Percentiles rank a stretch among this genome's conserved stretches.
These are phyloP conservation scores for Anadara kagoshimensis DNA, from an alignment of 1,140 invertebrate genomes.

Conservation along the genomic window DNA sequence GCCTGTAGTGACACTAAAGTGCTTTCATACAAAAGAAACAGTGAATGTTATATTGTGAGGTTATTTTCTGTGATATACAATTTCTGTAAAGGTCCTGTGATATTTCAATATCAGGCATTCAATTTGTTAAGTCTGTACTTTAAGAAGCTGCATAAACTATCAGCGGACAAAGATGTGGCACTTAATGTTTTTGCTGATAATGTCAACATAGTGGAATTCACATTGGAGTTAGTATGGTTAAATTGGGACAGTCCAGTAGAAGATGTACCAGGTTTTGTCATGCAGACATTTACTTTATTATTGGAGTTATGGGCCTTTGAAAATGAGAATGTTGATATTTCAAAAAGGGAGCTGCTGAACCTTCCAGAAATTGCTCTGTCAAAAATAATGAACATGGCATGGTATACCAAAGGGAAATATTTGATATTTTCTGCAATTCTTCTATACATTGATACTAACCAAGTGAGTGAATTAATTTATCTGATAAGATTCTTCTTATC, in stretches of 20 bases:
- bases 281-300: slow-evolving; percentile 45
- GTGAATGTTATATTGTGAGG: neutral
- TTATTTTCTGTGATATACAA: neutral
- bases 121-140: slow-evolving; percentile 53
- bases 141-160: slow-evolving; percentile 41
- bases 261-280: slow-evolving; percentile 56
- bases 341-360: neutral
- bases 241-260: slow-evolving; percentile 67
- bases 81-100: slow-evolving; percentile 44
- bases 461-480: slow-evolving; percentile 36
- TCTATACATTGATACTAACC: slow-evolving; percentile 42
- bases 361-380: slow-evolving; percentile 26
- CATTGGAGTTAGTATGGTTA: slow-evolving; percentile 43
- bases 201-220: slow-evolving; percentile 25
- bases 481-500: too few relatives aligned
- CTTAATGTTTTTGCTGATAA: neutral
- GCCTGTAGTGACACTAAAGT: neutral
- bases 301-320: slow-evolving; percentile 45
- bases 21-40: neutral
- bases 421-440: slow-evolving; percentile 51
- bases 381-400: slow-evolving; percentile 43
- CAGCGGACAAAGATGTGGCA: neutral
- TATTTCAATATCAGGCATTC: slow-evolving; percentile 58
- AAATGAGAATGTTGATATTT: slow-evolving; percentile 2
- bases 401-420: slow-evolving; percentile 61